Conservation (phyloP, 2,113 vertebrate genomes). For the Apodemus sylvaticus region DNA sequence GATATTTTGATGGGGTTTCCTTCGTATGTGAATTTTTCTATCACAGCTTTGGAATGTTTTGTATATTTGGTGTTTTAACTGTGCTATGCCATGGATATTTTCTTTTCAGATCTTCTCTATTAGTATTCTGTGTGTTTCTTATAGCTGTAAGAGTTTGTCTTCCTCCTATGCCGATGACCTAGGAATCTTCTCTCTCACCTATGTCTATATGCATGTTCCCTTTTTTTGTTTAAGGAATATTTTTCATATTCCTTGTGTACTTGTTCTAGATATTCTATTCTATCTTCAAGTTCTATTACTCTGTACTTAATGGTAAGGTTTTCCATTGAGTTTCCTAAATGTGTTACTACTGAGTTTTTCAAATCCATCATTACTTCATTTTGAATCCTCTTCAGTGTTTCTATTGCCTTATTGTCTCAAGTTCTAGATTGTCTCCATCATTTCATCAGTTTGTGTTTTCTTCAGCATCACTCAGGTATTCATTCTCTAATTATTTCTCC, state of each 20-base stretch:
- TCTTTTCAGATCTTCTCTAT: not conserved
- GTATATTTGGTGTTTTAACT: not conserved
- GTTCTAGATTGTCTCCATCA: not conserved
- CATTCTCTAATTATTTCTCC: not conserved
- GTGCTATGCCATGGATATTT: not conserved
- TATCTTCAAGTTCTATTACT: not conserved
- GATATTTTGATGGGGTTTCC: not conserved
- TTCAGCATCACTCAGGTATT: not conserved
- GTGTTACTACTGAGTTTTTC: not conserved
- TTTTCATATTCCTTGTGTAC: not conserved
- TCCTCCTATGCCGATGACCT: not conserved
- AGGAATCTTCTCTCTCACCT: not conserved
- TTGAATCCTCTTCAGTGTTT: not conserved
- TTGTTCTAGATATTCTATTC: not conserved
- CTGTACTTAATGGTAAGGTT: not conserved
- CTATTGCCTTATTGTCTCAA: not conserved
- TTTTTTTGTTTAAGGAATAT: not conserved
- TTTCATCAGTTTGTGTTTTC: not conserved
- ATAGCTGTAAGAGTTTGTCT: not conserved
- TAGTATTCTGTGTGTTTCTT: not conserved
- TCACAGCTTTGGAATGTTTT: not conserved
- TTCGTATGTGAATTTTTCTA: not conserved
- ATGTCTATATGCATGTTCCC: not conserved
- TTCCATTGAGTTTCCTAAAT: not conserved
- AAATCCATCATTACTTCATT: not conserved